Evolutionary conservation across 2,797 vertebrate genomes (phyloP), one percentile per base, ranked within the genome.

Genomic region (Dallia pectoralis): DNA sequence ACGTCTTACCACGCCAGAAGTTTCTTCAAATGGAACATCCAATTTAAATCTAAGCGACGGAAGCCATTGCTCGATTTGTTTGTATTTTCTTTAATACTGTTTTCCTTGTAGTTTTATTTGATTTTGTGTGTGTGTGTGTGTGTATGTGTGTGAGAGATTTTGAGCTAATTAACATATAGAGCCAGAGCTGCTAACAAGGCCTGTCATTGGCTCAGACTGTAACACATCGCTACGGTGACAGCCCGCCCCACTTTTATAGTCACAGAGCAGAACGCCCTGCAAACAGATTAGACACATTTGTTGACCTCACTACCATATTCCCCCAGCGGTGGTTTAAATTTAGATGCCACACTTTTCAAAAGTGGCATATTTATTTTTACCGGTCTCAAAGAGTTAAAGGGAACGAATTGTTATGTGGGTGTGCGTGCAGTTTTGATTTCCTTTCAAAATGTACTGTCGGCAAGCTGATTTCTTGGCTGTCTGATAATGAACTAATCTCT

Each of bases 161-260:
- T n/a, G 27, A 51, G 32, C 69, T 84, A 81, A 87, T 90, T 87
- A 85, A 69, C 82, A 77, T 66, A 33, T 12, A 68, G 80, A 79
- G 79, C 67, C 79, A 49, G 69, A 44, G 74, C 73, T 80, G 71
- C 81, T 81, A 73, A 74, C 64, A 56, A 81, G 77, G n/a, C 47
- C 74, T 76, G 79, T 80, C 71, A 80, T 49, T 77, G 74, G 69
- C 67, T 76, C 73, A 16, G 72, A 44, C 11, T 44, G 64, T 66
- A 77, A 56, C 71, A 36, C 30, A 53, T 59, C 22, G 32, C 53
- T 68, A 74, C 68, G 69, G 61, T 81, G 83, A 85, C 80, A 79
- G 73, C 73, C 70, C 76, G 47, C 40, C 82, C 78, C 85, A 74
- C 80, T 72, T 69, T 86, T 87, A 76, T 70, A 49, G 79, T 75